Evolutionary conservation across 2,113 vertebrate species (phyloP).

Genomic region (Capreolus pygargus): DNA sequence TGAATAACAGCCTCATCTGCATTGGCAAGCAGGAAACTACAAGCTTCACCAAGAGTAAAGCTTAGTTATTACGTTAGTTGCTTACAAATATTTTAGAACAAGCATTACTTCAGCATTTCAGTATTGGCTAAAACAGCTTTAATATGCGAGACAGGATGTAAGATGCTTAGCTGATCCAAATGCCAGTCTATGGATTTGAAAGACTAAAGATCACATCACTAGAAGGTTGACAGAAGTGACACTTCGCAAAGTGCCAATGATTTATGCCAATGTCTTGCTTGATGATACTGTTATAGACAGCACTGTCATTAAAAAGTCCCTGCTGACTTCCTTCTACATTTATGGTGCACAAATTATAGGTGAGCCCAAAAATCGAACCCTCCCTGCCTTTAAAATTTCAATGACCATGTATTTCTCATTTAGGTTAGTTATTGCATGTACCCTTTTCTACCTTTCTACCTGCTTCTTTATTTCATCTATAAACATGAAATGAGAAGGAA

Average conservation of each 20-base stretch:
- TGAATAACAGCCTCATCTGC: slow-evolving; percentile 55
- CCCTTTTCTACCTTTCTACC: slow-evolving; percentile 38
- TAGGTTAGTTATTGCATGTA: slow-evolving; percentile 57
- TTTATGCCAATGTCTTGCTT: slow-evolving; percentile 94
- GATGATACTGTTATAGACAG: slow-evolving; percentile 97
- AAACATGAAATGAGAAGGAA: slow-evolving; percentile 8
- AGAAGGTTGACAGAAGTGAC: slow-evolving; percentile 95
- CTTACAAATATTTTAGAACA: slow-evolving; percentile 85
- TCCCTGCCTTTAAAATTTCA: slow-evolving; percentile 85
- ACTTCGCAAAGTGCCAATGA: slow-evolving; percentile 94
- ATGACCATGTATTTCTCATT: slow-evolving; percentile 79
- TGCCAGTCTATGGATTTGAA: slow-evolving; percentile 99
- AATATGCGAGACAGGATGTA: slow-evolving; percentile 91
- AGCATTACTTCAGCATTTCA: slow-evolving; percentile 85
- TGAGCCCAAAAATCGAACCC: slow-evolving; percentile 87
- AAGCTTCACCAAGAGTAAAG: slow-evolving; percentile 70
- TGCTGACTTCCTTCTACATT: slow-evolving; percentile 84
- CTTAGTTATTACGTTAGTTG: slow-evolving; percentile 84
- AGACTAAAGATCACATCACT: slow-evolving; percentile 99
- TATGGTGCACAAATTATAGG: slow-evolving; percentile 94
- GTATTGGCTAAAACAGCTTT: slow-evolving; percentile 88
- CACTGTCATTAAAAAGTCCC: slow-evolving; percentile 94
- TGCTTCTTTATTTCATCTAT: slow-evolving; percentile 46
- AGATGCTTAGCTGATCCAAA: slow-evolving; percentile 94
- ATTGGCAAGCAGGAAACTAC: slow-evolving; percentile 67